Evolutionary conservation across 2,888 invertebrate species (phyloP).

Genomic region (Drosophila hamatofila): DNA sequence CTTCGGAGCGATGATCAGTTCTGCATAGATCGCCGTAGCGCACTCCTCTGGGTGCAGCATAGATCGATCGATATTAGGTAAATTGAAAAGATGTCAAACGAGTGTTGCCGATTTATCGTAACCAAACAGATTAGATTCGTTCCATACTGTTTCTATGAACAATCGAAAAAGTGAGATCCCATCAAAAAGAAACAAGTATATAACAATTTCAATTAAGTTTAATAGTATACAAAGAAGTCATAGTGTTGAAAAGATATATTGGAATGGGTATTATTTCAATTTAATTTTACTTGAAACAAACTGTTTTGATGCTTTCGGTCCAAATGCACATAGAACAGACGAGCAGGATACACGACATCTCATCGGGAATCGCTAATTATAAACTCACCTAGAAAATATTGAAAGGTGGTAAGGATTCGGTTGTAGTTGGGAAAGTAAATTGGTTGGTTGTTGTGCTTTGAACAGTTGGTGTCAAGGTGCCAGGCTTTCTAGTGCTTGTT

Average conservation of each 20-base stretch:
- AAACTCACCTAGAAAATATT: slow-evolving; percentile 23
- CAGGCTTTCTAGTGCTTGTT: neutral
- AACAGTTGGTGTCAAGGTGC: neutral
- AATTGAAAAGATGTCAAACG: too few species aligned
- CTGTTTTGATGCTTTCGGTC: neutral
- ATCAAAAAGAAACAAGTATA: neutral
- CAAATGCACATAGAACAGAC: neutral
- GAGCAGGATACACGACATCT: neutral
- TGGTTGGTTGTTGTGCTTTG: neutral
- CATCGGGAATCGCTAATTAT: neutral
- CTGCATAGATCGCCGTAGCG: too few species aligned
- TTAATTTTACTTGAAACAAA: neutral
- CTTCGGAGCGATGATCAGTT: too few species aligned
- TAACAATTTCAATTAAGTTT: neutral
- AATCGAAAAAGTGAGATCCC: neutral
- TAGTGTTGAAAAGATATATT: neutral
- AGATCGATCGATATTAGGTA: too few species aligned
- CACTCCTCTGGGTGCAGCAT: too few species aligned
- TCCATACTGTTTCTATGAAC: too few species aligned
- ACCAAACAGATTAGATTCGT: too few species aligned
- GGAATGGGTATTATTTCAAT: neutral
- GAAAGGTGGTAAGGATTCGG: slow-evolving; percentile 45
- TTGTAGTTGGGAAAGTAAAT: neutral
- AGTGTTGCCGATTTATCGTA: too few species aligned
- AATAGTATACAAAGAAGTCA: neutral